Evolutionary conservation across 2,888 invertebrate genomes (phyloP).

Genomic region (Clusia tigrina): DNA sequence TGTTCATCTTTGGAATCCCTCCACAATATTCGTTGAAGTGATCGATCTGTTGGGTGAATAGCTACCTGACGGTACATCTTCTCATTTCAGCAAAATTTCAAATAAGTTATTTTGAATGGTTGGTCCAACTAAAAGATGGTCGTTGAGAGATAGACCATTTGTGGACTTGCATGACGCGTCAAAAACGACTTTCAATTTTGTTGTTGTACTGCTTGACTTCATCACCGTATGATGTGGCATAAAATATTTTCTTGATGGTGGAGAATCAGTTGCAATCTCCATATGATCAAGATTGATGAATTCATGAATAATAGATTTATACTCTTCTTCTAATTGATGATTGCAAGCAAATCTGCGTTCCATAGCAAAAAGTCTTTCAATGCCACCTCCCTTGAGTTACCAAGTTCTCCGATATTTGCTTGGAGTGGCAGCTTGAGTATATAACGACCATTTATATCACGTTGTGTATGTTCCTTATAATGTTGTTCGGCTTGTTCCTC

Average conservation of each 20-base stretch:
- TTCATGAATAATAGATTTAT: slow-evolving; percentile 25
- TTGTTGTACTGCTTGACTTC: slow-evolving; percentile 2
- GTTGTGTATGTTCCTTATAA: slow-evolving; percentile 15
- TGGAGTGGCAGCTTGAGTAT: slow-evolving; percentile 27
- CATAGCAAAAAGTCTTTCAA: slow-evolving; percentile 18
- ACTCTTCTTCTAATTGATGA: slow-evolving; percentile 14
- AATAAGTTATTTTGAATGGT: slow-evolving; percentile 27
- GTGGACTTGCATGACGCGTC: slow-evolving; percentile 10
- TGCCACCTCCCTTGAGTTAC: slow-evolving; percentile 17
- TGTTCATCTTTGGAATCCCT: slow-evolving; percentile 13
- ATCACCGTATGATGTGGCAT: slow-evolving; percentile 12
- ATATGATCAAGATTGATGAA: slow-evolving; percentile 24
- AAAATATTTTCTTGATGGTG: not conserved
- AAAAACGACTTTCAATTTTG: not conserved
- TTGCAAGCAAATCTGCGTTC: slow-evolving; percentile 20
- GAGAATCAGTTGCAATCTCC: not conserved
- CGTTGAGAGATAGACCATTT: not conserved
- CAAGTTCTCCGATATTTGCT: slow-evolving; percentile 10
- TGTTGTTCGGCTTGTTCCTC: no score
- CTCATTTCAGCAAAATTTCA: not conserved
- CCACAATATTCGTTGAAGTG: not conserved
- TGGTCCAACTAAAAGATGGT: slow-evolving; percentile 22
- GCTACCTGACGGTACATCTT: slow-evolving; percentile 10
- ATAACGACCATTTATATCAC: slow-evolving; percentile 20
- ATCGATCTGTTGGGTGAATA: not conserved